Conservation (phyloP, 2,113 vertebrate genomes). For the Malurus cyaneus region DNA sequence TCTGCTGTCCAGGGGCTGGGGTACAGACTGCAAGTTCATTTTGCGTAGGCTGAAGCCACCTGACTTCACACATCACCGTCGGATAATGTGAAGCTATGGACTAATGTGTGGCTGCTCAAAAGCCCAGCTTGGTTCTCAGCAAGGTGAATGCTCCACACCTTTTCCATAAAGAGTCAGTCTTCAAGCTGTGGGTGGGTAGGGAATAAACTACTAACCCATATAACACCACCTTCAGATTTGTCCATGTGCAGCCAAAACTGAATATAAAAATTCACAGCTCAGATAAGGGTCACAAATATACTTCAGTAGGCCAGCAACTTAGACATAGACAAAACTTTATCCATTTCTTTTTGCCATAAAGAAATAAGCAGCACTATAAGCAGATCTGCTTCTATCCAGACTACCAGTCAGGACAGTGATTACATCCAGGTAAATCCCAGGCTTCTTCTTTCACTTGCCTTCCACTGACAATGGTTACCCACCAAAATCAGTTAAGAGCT, state of each 20-base stretch:
- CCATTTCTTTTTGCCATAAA: background rate
- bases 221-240: background rate
- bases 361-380: background rate
- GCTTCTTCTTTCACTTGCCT: background rate
- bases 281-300: background rate
- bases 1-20: background rate
- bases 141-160: background rate
- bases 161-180: background rate
- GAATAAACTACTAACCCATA: background rate
- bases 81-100: rapidly evolving
- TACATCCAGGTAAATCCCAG: background rate
- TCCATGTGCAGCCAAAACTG: background rate
- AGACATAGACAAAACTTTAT: background rate
- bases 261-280: background rate
- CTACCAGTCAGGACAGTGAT: background rate
- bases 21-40: background rate
- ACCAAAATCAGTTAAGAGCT: background rate
- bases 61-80: background rate
- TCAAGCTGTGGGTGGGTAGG: background rate
- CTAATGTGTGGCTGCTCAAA: background rate
- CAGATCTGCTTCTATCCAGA: background rate
- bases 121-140: background rate
- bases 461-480: background rate
- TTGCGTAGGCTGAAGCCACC: background rate
- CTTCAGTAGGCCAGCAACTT: background rate